phyloP scores from a whole-genome alignment of 1,140 invertebrate species.

The Harlomillsia oculata region DNA sequence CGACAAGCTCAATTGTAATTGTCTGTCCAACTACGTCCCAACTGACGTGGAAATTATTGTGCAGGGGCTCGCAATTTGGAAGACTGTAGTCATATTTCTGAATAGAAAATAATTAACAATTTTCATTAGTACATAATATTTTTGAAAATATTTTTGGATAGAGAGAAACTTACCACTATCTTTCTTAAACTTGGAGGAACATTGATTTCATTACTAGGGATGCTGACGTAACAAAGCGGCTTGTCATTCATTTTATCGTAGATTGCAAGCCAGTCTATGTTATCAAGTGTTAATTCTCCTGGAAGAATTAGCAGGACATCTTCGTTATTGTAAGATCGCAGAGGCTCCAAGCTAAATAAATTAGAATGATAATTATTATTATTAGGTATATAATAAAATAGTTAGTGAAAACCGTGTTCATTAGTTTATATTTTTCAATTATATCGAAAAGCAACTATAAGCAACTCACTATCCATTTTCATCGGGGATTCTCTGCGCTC shows the following conservation, averaged over 20 bases:
- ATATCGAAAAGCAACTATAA: too few relatives aligned
- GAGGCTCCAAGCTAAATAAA: constrained; percentile 42
- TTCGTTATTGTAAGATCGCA: constrained; percentile 60
- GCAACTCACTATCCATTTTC: constrained; percentile 81
- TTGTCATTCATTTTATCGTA: constrained; percentile 62
- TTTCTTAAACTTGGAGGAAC: constrained; percentile 71
- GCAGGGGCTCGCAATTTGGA: constrained; percentile 69
- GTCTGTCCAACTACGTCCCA: constrained; percentile 86
- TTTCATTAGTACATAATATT: neutral
- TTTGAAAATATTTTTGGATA: neutral
- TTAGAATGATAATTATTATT: neutral
- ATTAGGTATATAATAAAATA: too few relatives aligned
- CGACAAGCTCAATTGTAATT: constrained; percentile 75
- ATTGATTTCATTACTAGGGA: constrained; percentile 69
- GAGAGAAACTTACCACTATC: constrained; percentile 40
- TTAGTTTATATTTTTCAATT: neutral
- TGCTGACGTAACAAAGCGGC: constrained; percentile 65
- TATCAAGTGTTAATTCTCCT: constrained; percentile 70
- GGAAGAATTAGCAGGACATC: constrained; percentile 67
- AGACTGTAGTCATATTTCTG: constrained; percentile 46
- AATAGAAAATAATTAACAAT: constrained; percentile 11
- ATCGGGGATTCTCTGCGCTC: constrained; percentile 57
- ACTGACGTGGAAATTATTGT: constrained; percentile 67
- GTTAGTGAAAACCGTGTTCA: too few relatives aligned
- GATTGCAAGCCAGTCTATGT: constrained; percentile 74